Conservation (phyloP, 2,888 invertebrate species). For the Polymixis flavicincta region DNA sequence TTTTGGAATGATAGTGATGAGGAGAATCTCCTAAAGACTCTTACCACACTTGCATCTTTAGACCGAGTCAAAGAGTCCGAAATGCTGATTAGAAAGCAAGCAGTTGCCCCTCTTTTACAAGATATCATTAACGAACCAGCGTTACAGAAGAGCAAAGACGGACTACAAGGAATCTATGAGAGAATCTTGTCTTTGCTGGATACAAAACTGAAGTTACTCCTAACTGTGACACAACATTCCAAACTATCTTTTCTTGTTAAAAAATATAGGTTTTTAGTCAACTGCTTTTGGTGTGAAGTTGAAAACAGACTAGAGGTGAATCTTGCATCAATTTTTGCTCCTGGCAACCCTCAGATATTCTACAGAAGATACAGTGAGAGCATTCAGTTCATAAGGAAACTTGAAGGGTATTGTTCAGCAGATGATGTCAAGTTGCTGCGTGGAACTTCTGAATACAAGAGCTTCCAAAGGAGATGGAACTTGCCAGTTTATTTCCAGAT, state of each 20-base stretch:
- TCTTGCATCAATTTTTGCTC: slow-evolving; percentile 96
- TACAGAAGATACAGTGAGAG: slow-evolving; percentile 95
- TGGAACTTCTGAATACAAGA: slow-evolving; percentile 93
- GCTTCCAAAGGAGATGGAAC: slow-evolving; percentile 97
- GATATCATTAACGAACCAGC: slow-evolving; percentile 93
- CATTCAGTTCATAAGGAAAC: slow-evolving; percentile 93
- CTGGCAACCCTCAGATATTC: slow-evolving; percentile 97
- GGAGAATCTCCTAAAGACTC: slow-evolving; percentile 90
- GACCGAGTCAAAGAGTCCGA: slow-evolving; percentile 94
- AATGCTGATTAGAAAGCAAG: slow-evolving; percentile 92
- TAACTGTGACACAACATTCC: slow-evolving; percentile 89
- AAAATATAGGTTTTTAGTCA: slow-evolving; percentile 91
- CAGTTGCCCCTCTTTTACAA: slow-evolving; percentile 92
- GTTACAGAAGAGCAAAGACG: slow-evolving; percentile 91
- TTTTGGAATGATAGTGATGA: slow-evolving; percentile 90
- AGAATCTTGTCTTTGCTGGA: slow-evolving; percentile 94
- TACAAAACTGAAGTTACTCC: slow-evolving; percentile 91
- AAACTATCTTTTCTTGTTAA: slow-evolving; percentile 83
- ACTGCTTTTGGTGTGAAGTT: slow-evolving; percentile 97
- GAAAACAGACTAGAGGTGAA: slow-evolving; percentile 95
- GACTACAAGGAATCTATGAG: slow-evolving; percentile 93
- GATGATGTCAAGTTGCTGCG: slow-evolving; percentile 91
- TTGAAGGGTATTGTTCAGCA: slow-evolving; percentile 92
- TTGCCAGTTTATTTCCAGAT: slow-evolving; percentile 99
- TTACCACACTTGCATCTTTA: slow-evolving; percentile 92